A percentile compares a stretch with the other conserved stretches of the same genome.
Conservation (phyloP, 2,797 vertebrate species). For the Limosa lapponica region DNA sequence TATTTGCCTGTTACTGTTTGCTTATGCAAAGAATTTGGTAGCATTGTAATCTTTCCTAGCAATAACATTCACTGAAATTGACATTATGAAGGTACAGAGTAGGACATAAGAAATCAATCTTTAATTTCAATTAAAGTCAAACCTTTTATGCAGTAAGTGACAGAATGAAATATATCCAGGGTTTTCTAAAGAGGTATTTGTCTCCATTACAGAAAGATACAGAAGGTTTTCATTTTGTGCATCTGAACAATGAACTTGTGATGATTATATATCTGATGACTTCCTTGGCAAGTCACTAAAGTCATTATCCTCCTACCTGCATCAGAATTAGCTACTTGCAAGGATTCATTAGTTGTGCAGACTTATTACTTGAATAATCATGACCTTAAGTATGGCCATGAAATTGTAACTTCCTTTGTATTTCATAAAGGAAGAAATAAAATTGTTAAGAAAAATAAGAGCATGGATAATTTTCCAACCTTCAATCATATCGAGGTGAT, state of each 20-base stretch:
- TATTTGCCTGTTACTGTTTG: not conserved
- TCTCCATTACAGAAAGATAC: not conserved
- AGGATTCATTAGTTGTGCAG: not conserved
- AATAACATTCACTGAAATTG: not conserved
- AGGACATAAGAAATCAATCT: not conserved
- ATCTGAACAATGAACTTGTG: not conserved
- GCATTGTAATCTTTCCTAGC: not conserved
- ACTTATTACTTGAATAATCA: not conserved
- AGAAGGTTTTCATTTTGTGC: not conserved
- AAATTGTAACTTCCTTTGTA: not conserved
- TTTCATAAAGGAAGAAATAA: not conserved
- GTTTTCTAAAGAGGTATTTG: not conserved
- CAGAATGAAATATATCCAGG: not conserved
- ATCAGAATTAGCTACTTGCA: not conserved
- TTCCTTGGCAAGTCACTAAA: not conserved
- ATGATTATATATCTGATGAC: not conserved
- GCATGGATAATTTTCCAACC: not conserved
- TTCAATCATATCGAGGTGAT: not conserved
- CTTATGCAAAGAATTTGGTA: not conserved
- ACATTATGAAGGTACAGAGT: not conserved
- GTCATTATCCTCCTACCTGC: constrained; percentile 10
- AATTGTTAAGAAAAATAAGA: not conserved
- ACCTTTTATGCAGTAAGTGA: not conserved
- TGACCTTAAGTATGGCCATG: not conserved
- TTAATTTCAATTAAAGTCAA: not conserved